A percentile compares a stretch with the other conserved stretches of the same genome.
phyloP scores from a whole-genome alignment of 2,113 vertebrate species.

The Esox niger region DNA sequence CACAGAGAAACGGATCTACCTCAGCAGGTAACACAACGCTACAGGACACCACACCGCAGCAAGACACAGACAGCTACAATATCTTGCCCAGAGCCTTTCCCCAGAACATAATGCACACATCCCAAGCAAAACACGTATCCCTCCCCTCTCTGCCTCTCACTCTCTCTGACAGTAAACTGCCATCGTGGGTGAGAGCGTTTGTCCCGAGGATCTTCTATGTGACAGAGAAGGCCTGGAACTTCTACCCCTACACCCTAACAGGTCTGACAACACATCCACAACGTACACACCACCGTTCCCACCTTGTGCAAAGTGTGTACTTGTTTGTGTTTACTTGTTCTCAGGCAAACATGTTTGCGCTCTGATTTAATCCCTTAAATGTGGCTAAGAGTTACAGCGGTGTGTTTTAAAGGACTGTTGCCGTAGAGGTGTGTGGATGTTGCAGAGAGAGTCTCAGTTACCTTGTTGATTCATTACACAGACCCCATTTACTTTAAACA shows the following conservation, averaged over 20 bases:
- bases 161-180: conserved; percentile 70
- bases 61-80: neutral
- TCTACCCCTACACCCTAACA: conserved; percentile 80
- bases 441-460: neutral
- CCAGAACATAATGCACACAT: too few relatives aligned
- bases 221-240: conserved; percentile 81
- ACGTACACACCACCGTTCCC: too few relatives aligned
- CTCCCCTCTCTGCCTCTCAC: neutral
- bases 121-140: too few relatives aligned
- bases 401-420: too few relatives aligned
- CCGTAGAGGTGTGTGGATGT: neutral
- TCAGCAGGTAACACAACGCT: conserved; percentile 83
- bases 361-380: neutral
- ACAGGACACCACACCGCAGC: neutral
- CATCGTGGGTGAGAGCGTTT: conserved; percentile 70
- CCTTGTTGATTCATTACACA: neutral
- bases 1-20: conserved; percentile 88
- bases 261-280: too few relatives aligned
- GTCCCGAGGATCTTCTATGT: conserved; percentile 76
- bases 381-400: too few relatives aligned
- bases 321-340: neutral
- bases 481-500: neutral
- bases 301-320: neutral
- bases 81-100: neutral
- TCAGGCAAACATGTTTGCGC: neutral